Base-by-base conservation (phyloP, 1,140 invertebrate species). In the Arion vulgaris region DNA sequence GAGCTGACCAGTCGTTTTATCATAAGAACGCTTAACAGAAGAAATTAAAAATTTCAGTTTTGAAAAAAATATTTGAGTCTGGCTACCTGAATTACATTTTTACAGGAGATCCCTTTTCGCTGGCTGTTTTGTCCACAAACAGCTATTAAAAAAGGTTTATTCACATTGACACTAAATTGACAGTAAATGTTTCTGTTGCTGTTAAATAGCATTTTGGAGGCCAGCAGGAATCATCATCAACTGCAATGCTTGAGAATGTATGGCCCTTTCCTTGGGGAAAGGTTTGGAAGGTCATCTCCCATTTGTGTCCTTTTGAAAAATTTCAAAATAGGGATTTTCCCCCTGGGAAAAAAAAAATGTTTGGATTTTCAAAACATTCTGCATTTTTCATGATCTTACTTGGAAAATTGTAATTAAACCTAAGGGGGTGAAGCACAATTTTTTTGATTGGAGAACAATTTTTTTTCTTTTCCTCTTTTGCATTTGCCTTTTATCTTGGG, bases 71-170 rank as follows among this genome's bases (percentile, higher is more conserved):
- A 7, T n/a, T 45, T 57, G 19, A n/a, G 23, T 11, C 23, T 32
- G 28, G 62, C 28, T 80, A 80, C 78, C 78, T 69, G 62, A 80
- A 80, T 49, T n/a, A 80, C 78, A 19, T 80, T n/a, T 66, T 41
- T 0, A 71, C 19, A 17, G 78, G 78, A 0, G 78, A 9, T n/a
- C 32, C n/a, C 32, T 80, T 66, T 51, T 71, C 62, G 2, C 19
- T 80, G 23, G 62, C 78, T 11, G 19, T 34, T 32, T 5, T 71
- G 39, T 80, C 78, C 1, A 1, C 4, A 36, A 15, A 34, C 78
- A 80, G 2, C n/a, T 19, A 5, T 28, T 49, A 34, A 80, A 80
- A 15, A 17, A 4, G 78, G 78, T 32, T 80, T 80, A 28, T 80
- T 69, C 19, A 36, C 9, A 38, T 80, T 80, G 26, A 80, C 26